A percentile compares a stretch with the other conserved stretches of the same genome.
These are phyloP conservation scores for Homarus gammarus DNA, from an alignment of 2,888 invertebrate genomes.

Conservation along the genomic window DNA sequence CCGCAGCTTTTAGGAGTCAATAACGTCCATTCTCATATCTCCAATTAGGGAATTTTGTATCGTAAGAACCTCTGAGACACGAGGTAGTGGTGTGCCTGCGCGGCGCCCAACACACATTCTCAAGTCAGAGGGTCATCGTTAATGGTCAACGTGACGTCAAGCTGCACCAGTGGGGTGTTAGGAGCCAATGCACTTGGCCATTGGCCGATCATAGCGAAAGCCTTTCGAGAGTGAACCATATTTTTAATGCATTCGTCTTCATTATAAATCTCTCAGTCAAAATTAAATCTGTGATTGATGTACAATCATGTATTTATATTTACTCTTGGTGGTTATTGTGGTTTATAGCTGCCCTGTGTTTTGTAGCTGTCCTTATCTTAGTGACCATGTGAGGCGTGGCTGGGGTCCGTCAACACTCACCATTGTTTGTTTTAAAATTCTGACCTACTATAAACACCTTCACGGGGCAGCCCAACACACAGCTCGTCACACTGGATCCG, in stretches of 20 bases:
- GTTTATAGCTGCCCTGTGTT: too few species aligned
- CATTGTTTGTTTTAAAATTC: too few species aligned
- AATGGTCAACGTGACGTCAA: slow-evolving; percentile 49
- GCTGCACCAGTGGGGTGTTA: background rate
- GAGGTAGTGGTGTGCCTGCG: background rate
- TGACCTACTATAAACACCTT: background rate
- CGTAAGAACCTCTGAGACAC: background rate
- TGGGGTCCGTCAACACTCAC: too few species aligned
- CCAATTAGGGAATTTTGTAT: background rate
- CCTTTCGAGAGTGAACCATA: background rate
- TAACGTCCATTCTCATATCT: background rate
- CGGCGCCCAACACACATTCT: slow-evolving; percentile 27
- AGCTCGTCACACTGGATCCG: background rate
- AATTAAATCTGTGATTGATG: background rate
- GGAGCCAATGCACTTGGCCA: background rate
- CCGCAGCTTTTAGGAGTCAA: too few species aligned
- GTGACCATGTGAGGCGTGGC: too few species aligned
- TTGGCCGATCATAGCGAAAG: background rate
- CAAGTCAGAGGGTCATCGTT: slow-evolving; percentile 35
- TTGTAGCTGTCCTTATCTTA: too few species aligned
- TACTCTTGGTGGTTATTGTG: too few species aligned
- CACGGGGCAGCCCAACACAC: background rate
- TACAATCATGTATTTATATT: background rate
- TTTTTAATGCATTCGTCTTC: background rate
- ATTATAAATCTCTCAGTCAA: background rate